Evolutionary conservation across 2,888 invertebrate genomes (phyloP).

Genomic region (Boloria euphrosyne): DNA sequence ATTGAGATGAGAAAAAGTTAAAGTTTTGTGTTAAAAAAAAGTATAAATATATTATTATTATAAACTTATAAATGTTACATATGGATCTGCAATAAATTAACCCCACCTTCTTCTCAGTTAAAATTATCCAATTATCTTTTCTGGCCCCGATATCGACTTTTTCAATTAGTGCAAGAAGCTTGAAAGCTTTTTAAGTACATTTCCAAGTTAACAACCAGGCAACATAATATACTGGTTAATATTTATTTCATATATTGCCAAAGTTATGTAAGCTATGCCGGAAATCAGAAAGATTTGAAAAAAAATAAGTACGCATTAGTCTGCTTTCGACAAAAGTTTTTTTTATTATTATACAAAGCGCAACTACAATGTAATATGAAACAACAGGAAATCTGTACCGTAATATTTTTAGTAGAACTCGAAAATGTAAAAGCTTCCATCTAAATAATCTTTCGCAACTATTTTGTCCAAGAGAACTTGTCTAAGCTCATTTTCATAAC

Average conservation of each 20-base stretch:
- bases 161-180: conserved; percentile 15
- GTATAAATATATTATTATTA: too few relatives aligned
- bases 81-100: neutral
- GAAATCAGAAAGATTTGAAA: conserved; percentile 9
- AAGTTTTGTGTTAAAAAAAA: too few relatives aligned
- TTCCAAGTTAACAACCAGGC: neutral
- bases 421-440: conserved; percentile 8
- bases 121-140: conserved; percentile 19
- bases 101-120: neutral
- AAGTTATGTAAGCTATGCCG: conserved; percentile 12
- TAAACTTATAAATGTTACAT: too few relatives aligned
- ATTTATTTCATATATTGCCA: conserved; percentile 4
- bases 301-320: conserved; percentile 9
- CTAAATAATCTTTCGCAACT: neutral
- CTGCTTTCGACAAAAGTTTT: conserved; percentile 1
- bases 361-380: neutral
- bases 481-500: neutral
- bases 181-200: conserved; percentile 12
- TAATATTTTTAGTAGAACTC: conserved; percentile 1
- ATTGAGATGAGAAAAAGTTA: too few relatives aligned
- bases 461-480: conserved; percentile 11
- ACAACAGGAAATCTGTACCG: neutral
- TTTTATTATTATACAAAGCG: conserved; percentile 9
- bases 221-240: neutral
- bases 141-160: conserved; percentile 13